Conservation (phyloP, 2,888 invertebrate genomes). For the Yponomeuta malinellus region DNA sequence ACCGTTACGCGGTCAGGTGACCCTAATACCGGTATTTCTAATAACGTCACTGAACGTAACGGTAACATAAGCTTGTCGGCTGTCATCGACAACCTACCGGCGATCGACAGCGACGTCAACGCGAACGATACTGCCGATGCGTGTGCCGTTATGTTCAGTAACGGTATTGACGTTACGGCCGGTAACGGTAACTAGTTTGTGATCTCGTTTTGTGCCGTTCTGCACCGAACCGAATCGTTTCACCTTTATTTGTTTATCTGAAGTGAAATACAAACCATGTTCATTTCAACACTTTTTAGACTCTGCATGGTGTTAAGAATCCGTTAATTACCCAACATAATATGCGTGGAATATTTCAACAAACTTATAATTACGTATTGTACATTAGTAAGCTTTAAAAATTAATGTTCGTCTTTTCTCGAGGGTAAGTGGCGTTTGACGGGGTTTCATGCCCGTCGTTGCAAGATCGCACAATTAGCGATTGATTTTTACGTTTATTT, state of each 20-base stretch:
- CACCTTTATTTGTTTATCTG: not conserved
- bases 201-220: too few species aligned
- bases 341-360: too few species aligned
- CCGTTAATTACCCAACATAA: too few species aligned
- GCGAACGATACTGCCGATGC: constrained; percentile 40
- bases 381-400: too few species aligned
- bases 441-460: too few species aligned
- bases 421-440: too few species aligned
- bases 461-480: too few species aligned
- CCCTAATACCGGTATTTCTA: not conserved
- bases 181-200: not conserved
- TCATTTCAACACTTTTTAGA: not conserved
- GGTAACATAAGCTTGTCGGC: constrained; percentile 20
- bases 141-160: not conserved
- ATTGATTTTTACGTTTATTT: too few species aligned
- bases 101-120: constrained; percentile 60
- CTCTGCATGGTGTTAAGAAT: not conserved
- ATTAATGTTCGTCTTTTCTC: too few species aligned
- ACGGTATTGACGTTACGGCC: not conserved
- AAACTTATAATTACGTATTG: too few species aligned
- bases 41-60: not conserved
- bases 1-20: not conserved
- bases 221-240: too few species aligned
- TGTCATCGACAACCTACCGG: constrained; percentile 60
- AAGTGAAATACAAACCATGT: not conserved